Conservation (phyloP, 2,797 vertebrate species). For the Melanotaenia pygmaea region DNA sequence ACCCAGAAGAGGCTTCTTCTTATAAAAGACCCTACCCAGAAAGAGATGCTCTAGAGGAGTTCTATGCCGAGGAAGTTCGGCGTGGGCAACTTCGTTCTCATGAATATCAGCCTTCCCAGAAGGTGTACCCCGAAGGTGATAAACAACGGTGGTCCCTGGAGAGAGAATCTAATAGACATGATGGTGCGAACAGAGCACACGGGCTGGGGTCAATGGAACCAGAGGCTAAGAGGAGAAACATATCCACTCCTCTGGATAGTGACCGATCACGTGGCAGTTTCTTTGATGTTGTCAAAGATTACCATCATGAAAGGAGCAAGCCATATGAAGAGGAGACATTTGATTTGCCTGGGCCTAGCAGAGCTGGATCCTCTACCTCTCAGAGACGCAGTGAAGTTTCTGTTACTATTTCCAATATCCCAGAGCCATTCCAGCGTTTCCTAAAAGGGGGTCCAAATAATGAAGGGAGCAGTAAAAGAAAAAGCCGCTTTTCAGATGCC, state of each 20-base stretch:
- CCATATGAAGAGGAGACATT: neutral
- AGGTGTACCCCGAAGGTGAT: neutral
- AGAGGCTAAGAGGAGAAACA: constrained; percentile 39
- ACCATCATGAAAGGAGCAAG: constrained; percentile 39
- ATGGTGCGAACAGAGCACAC: constrained; percentile 20
- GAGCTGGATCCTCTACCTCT: constrained; percentile 15
- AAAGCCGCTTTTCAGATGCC: constrained; percentile 80
- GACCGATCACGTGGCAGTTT: constrained; percentile 13
- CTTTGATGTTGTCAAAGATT: constrained; percentile 53
- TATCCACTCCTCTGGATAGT: constrained; percentile 17
- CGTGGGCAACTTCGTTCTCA: constrained; percentile 20
- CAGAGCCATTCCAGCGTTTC: constrained; percentile 76
- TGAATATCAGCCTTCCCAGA: constrained; percentile 16
- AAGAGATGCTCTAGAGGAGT: constrained; percentile 52
- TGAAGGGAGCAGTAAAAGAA: constrained; percentile 56
- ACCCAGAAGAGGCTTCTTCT: constrained; percentile 30
- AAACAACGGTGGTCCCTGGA: constrained; percentile 45
- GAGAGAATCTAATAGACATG: constrained; percentile 35
- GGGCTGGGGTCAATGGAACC: constrained; percentile 37
- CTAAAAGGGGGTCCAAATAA: constrained; percentile 38
- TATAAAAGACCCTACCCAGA: constrained; percentile 48
- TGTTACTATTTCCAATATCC: constrained; percentile 61
- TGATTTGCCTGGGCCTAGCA: constrained; percentile 11
- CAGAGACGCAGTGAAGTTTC: constrained; percentile 40
- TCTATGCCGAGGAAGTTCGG: constrained; percentile 58